These are phyloP conservation scores for Lamellibrachia luymesi DNA, from an alignment of 1,140 invertebrate species.

Conservation along the genomic window DNA sequence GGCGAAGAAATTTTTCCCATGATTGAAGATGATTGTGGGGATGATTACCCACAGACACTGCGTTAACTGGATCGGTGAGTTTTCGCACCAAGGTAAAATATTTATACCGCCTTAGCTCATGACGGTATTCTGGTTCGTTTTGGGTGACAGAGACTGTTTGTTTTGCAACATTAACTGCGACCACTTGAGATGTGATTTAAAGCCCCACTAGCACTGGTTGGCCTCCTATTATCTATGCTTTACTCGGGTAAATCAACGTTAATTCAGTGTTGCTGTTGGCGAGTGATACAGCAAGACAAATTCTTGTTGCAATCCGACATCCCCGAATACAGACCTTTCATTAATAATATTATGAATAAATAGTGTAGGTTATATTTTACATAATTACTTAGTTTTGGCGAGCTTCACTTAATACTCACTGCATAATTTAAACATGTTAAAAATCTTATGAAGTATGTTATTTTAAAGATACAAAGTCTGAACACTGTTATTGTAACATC, in stretches of 20 bases:
- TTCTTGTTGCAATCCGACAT: background rate
- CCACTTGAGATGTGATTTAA: background rate
- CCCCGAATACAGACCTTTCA: background rate
- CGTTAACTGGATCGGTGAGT: background rate
- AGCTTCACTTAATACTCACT: background rate
- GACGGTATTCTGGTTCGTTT: background rate
- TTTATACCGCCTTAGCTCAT: background rate
- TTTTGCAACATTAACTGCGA: background rate
- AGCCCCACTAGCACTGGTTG: background rate
- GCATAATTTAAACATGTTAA: background rate
- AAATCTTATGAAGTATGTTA: background rate
- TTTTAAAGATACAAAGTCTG: background rate
- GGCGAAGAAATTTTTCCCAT: background rate
- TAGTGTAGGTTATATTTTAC: background rate
- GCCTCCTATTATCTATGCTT: background rate
- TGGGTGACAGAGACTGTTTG: background rate
- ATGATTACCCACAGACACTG: background rate
- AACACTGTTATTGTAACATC: background rate
- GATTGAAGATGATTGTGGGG: background rate
- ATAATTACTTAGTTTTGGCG: background rate
- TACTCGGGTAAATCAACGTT: background rate
- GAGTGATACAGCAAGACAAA: background rate
- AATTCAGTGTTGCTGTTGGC: background rate
- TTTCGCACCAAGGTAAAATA: background rate
- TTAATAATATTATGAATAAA: background rate